Evolutionary conservation across 92 coral and sea anemone genomes (phyloP), one percentile per base, ranked within the genome.

Genomic region (Phenganax stokvisi): DNA sequence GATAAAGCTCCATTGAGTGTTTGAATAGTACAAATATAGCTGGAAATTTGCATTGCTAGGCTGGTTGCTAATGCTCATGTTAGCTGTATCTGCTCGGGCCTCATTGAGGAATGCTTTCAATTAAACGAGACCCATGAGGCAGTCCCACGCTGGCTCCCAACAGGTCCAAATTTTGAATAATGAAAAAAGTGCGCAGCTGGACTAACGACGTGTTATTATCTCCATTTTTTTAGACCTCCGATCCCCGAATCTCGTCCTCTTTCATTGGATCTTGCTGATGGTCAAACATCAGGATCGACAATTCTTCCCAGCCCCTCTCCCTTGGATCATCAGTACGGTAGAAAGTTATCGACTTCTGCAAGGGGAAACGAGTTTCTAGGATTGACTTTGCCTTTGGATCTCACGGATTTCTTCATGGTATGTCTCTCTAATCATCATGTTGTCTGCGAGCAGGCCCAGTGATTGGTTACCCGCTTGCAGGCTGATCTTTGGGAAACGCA

Each of bases 331-430:
- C 93, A 91, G 56, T 87, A 89, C 62, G 72, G 89, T 57, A 60
- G 86, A 37, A 86, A 89, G 15, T 65, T 85, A 76, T 16, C 92
- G 15, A 87, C 84, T 28, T 83, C 86, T 29, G 87, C 87, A 10
- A 88, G 92, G 7, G 88, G 88, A 74, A 90, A 90, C 57, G 98
- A 94, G 83, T 94, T 91, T 69, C 80, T 94, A 17, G 98, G 98
- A 10, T 86, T 94, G 9, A 86, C 92, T 85, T 87, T 94, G 28
- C 98, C 98, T 9, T 77, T 87, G 27, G 92, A 94, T 74, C 91
- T 94, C 17, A 89, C 91, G 80, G 80, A 78, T 12, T 85, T 94
- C 51, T 94, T 94, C 71, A 91, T 90, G 96, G 98, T 94, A 28
- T 67, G 86, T 29, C 15, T 66, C 10, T 17, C 20, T 10, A 5